These are phyloP conservation scores for Cheilosia pagana DNA, from an alignment of 2,888 invertebrate species.

Conservation along the genomic window DNA sequence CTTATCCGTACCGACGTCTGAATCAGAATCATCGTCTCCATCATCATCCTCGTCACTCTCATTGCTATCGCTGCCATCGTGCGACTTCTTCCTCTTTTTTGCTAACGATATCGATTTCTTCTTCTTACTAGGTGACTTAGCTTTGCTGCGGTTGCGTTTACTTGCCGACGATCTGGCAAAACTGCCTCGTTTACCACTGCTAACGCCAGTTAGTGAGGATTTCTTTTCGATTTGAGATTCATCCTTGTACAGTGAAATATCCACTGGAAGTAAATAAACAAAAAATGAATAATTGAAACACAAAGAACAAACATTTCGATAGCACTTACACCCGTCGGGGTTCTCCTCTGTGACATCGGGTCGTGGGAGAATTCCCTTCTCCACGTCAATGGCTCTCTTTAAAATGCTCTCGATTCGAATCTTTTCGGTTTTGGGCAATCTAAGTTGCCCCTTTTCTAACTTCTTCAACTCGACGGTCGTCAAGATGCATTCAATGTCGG, in stretches of 20 bases:
- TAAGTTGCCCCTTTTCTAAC: conserved; percentile 88
- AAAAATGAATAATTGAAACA: conserved; percentile 12
- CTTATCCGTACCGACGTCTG: conserved; percentile 77
- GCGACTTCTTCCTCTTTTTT: conserved; percentile 68
- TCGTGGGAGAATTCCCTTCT: conserved; percentile 88
- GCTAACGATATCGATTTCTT: conserved; percentile 58
- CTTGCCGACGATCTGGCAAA: conserved; percentile 69
- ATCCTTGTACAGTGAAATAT: conserved; percentile 92
- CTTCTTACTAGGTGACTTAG: conserved; percentile 74
- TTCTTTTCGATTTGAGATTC: conserved; percentile 90
- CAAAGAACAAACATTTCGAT: not conserved
- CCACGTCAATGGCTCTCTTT: conserved; percentile 91
- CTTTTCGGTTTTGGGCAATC: conserved; percentile 89
- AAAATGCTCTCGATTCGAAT: conserved; percentile 92
- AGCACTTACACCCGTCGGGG: conserved; percentile 91
- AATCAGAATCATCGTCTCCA: conserved; percentile 69
- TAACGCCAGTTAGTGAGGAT: conserved; percentile 75
- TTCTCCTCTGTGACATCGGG: conserved; percentile 91
- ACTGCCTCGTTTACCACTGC: conserved; percentile 58
- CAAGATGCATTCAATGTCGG: conserved; percentile 95
- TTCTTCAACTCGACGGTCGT: conserved; percentile 92
- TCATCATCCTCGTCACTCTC: conserved; percentile 75
- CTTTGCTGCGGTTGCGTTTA: conserved; percentile 64
- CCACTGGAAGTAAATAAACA: conserved; percentile 86
- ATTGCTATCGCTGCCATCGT: conserved; percentile 33